Evolutionary conservation across 2,113 vertebrate species (phyloP), one percentile per base, ranked within the genome.

Genomic region (Opisthocomus hoazin): DNA sequence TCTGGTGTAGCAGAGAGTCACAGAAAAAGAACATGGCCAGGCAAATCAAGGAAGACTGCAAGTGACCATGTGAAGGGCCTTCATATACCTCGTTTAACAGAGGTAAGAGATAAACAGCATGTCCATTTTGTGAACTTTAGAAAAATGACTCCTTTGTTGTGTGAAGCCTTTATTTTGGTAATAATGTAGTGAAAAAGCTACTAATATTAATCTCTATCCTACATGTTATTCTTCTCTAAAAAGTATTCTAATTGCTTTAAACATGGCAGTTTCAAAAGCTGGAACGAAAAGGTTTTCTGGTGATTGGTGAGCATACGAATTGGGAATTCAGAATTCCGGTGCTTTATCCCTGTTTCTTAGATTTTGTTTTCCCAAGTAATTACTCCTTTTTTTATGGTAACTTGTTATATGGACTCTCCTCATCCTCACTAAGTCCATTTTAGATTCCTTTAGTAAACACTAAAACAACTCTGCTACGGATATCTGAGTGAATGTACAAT

Each of bases 61-160:
- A 99, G 99, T 45, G 99, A 99, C 77, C 99, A 99, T 36, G 98
- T 98, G 12, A 99, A 99, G 86, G 99, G 99, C 51, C 98, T 99
- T 70, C 99, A 99, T 84, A 99, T 99, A 97, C 99, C 99, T 10
- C 98, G 99, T 54, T 98, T 99, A 69, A 99, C 99, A 6, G 99
- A 99, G 98, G 99, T 99, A 96, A 94, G 87, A 71, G 84, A 75
- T 3, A 87, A 41, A 66, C 30, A 15, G 64, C 12, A 32, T 36
- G 30, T n/a, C 14, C 1, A 0, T 23, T 66, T 34, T 53, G 36
- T 12, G 54, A 61, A 10, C 51, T 83, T 43, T 0, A 16, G 6
- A 7, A 64, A 29, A 39, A 26, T 27, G 0, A 23, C 16, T 73
- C 53, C 46, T 51, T 81, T 76, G 34, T 45, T 69, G 18, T 70